phyloP scores from a whole-genome alignment of 2,113 vertebrate species.

The Eira barbara region DNA sequence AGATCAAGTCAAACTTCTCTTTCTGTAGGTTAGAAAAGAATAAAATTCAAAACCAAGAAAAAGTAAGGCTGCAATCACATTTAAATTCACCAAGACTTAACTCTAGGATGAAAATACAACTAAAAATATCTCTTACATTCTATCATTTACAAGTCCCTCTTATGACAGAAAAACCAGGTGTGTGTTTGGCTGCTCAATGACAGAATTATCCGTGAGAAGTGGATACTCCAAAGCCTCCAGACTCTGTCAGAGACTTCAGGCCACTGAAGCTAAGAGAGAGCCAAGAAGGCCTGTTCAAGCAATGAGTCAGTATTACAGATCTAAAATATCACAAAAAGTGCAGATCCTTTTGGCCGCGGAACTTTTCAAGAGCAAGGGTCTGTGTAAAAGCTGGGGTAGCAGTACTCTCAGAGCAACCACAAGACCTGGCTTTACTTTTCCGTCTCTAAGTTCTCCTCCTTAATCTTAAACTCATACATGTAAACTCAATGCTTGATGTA shows the following conservation, averaged over 20 bases:
- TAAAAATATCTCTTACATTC: slow-evolving; percentile 4
- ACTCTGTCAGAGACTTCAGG: not conserved
- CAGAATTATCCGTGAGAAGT: not conserved
- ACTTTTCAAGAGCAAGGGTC: not conserved
- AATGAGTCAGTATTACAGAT: not conserved
- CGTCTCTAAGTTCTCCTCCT: not conserved
- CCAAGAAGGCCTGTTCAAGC: slow-evolving; percentile 5
- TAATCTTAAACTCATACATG: not conserved
- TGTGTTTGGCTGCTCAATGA: not conserved
- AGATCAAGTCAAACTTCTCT: slow-evolving; percentile 89
- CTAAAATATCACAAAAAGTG: not conserved
- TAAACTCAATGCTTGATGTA: slow-evolving; percentile 5
- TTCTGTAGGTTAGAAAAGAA: slow-evolving; percentile 82
- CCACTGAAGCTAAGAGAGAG: not conserved
- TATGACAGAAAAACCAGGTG: not conserved
- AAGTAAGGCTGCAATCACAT: not conserved
- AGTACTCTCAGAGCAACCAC: not conserved
- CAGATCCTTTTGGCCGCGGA: not conserved
- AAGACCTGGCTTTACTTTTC: not conserved
- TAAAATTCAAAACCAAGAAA: not conserved
- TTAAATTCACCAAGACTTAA: slow-evolving; percentile 34
- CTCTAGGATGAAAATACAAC: slow-evolving; percentile 19
- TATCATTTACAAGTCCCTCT: slow-evolving; percentile 35
- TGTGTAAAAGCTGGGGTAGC: not conserved
- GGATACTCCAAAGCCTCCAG: not conserved